These are phyloP conservation scores for Poecilia velifera DNA, from an alignment of 2,797 vertebrate species.

Conservation along the genomic window DNA sequence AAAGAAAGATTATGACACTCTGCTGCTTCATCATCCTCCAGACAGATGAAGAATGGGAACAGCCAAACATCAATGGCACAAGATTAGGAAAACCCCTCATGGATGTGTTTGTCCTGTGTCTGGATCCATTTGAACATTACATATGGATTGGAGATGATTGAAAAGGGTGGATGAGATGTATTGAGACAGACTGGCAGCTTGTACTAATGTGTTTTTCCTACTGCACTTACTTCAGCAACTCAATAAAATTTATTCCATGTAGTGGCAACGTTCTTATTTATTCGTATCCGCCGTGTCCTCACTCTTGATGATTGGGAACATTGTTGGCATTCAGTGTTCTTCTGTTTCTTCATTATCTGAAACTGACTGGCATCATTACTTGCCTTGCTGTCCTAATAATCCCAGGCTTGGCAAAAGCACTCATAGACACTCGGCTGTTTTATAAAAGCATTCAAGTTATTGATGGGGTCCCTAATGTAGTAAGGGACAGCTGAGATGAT, in stretches of 20 bases:
- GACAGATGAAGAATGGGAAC: slow-evolving; percentile 56
- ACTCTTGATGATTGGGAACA: slow-evolving; percentile 50
- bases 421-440: slow-evolving; percentile 63
- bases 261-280: slow-evolving; percentile 50
- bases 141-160: slow-evolving; percentile 28
- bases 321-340: slow-evolving; percentile 49
- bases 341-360: slow-evolving; percentile 59
- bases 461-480: slow-evolving; percentile 78
- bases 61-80: slow-evolving; percentile 44
- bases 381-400: slow-evolving; percentile 64
- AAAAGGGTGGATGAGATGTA: slow-evolving; percentile 16
- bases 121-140: slow-evolving; percentile 29
- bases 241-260: slow-evolving; percentile 35
- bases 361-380: slow-evolving; percentile 65
- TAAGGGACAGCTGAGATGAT: slow-evolving; percentile 61
- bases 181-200: slow-evolving; percentile 32
- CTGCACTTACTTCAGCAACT: slow-evolving; percentile 22
- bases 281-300: slow-evolving; percentile 39
- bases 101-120: slow-evolving; percentile 39
- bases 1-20: slow-evolving; percentile 75
- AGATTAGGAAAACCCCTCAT: slow-evolving; percentile 34
- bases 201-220: slow-evolving; percentile 46
- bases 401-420: slow-evolving; percentile 69
- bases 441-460: slow-evolving; percentile 77
- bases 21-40: slow-evolving; percentile 73